A percentile compares a stretch with the other conserved stretches of the same genome.
These are phyloP conservation scores for Syrphus vitripennis DNA, from an alignment of 2,888 invertebrate species.

Conservation along the genomic window DNA sequence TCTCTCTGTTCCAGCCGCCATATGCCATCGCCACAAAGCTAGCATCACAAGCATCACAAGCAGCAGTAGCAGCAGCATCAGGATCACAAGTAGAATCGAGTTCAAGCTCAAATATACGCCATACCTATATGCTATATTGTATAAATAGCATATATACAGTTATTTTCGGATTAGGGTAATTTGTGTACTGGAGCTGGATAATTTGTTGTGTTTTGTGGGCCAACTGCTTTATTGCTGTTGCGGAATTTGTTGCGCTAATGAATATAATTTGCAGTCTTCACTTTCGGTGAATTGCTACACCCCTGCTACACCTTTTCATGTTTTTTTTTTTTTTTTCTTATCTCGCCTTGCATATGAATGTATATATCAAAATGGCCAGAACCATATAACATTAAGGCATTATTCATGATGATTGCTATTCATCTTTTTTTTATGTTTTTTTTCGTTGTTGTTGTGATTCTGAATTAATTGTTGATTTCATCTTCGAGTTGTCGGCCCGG, in stretches of 20 bases:
- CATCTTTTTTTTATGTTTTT: constrained; percentile 12
- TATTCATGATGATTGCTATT: constrained; percentile 54
- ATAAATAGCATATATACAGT: constrained; percentile 46
- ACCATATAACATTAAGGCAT: constrained; percentile 22
- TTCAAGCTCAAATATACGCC: constrained; percentile 34
- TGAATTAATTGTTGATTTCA: constrained; percentile 67
- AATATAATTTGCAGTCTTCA: constrained; percentile 68
- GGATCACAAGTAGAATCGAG: not conserved
- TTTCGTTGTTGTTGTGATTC: not conserved
- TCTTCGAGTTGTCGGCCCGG: no score
- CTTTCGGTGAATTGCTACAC: constrained; percentile 31
- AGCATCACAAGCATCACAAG: not conserved
- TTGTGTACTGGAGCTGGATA: constrained; percentile 71
- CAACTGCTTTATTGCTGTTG: constrained; percentile 69
- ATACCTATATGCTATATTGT: not conserved
- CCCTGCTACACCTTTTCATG: constrained; percentile 10
- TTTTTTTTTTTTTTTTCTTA: not conserved
- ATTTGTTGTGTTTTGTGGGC: constrained; percentile 71
- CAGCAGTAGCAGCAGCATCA: not conserved
- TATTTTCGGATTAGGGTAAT: constrained; percentile 69
- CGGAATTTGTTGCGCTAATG: constrained; percentile 70
- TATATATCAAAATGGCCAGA: constrained; percentile 14
- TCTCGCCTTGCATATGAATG: not conserved
- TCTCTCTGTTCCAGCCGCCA: not conserved
- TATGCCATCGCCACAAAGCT: no score